A percentile compares a stretch with the other conserved stretches of the same genome.
These are phyloP conservation scores for Lithobates pipiens DNA, from an alignment of 2,797 vertebrate species.

Conservation along the genomic window DNA sequence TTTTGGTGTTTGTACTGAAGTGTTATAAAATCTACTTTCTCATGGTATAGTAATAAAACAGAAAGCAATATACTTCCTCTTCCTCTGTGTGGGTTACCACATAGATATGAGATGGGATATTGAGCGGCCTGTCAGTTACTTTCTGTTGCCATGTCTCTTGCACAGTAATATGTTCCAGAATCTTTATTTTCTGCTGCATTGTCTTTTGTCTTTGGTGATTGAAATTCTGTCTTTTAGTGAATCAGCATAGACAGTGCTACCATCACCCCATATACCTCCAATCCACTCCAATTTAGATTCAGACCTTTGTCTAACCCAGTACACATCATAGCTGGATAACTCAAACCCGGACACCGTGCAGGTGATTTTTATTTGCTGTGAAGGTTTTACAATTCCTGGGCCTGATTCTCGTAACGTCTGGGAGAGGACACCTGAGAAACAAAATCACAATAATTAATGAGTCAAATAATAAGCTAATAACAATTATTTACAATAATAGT, in stretches of 20 bases:
- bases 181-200: not conserved
- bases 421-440: conserved; percentile 7
- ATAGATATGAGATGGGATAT: not conserved
- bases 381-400: conserved; percentile 8
- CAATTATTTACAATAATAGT: not conserved
- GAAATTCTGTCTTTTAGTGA: not conserved
- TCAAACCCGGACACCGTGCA: conserved; percentile 25
- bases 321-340: not conserved
- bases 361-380: not conserved
- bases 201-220: not conserved
- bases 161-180: conserved; percentile 13
- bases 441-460: not conserved
- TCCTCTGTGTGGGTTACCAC: not conserved
- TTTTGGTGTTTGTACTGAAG: no score
- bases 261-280: not conserved
- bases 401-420: conserved; percentile 15
- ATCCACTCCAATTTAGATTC: conserved; percentile 3
- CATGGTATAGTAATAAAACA: no score
- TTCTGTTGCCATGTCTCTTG: conserved; percentile 3
- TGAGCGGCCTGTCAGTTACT: not conserved
- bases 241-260: not conserved
- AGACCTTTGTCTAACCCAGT: conserved; percentile 8
- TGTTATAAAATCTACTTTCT: no score
- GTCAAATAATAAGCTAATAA: not conserved
- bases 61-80: no score